Evolutionary conservation across 1,140 invertebrate genomes (phyloP), one percentile per base, ranked within the genome.

Genomic region (Apis dorsata): DNA sequence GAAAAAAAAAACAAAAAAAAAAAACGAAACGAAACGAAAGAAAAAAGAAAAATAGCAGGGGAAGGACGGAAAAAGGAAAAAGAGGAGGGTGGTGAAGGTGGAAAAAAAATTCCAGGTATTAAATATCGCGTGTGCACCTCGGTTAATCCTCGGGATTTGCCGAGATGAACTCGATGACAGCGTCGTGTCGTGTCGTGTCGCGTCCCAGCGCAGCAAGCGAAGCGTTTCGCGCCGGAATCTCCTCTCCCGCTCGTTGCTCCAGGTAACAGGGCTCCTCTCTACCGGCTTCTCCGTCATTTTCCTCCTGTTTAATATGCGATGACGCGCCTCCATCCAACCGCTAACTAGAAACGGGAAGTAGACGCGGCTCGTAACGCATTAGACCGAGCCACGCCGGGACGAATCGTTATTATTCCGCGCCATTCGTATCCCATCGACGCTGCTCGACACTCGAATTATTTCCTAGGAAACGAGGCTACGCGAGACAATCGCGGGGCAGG

Each of bases 321-420:
- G 81, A 83, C 75, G 81, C 73, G 80, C 63, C 72, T 12, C n/a
- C 65, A 49, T 49, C 21, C 57, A 59, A 44, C 34, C 72, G 13
- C 62, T 81, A 59, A 49, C 72, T 81, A 72, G 71, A 8, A 24
- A 11, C 51, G 70, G 57, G 49, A 78, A 79, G 81, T 83, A 83
- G 73, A 76, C 73, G 80, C 55, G 57, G 80, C 77, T 82, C 71
- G 69, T 77, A 82, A 82, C 80, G 74, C 44, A 74, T 77, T 74
- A 76, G 55, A 59, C 72, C 72, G 63, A 74, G 70, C 53, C 60
- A 53, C 19, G 34, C n/a, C 49, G 60, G 34, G 65, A 60, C 73
- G 80, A 60, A 77, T 60, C 65, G 80, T 81, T 76, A 76, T 81
- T 81, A 81, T 81, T 75, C 79, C 17, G 62, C 15, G 24, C 53